Evolutionary conservation across 2,888 invertebrate species (phyloP), one percentile per base, ranked within the genome.

Genomic region (Epistrophe eligans): DNA sequence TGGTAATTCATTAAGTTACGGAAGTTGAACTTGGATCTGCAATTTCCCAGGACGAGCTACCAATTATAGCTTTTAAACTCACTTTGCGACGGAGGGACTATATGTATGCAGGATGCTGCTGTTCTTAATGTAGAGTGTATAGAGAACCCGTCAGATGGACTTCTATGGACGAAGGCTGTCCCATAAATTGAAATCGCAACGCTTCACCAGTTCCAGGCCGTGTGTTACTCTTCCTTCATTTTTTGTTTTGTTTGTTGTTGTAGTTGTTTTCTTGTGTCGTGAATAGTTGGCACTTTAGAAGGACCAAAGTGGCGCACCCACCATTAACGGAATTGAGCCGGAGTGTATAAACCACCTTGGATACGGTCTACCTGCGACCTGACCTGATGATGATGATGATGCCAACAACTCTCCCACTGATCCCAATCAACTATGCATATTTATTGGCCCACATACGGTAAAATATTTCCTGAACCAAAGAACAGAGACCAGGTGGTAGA

Each of bases 21-120:
- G 92, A 93, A 93, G 93, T 93, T 92, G 91, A 92, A 92, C 92
- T 93, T 92, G 92, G 92, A 92, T 92, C 92, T 91, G 92, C 92
- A 93, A 93, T 93, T 93, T 93, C 92, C 92, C 92, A 92, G 92
- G 92, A 92, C 91, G 92, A 92, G 89, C 88, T 84, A 89, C 88
- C 89, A 89, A 89, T 89, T 89, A 89, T 88, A 88, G 88, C 89
- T 89, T 89, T 89, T 89, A 89, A 89, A 89, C 88, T 89, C 89
- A 89, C 89, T 89, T 89, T 88, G 77, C 77, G 17, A 66, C 64
- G 48, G 11, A 57, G 19, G 64, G 71, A 66, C 66, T 10, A 24
- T 24, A 24, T 24, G 3, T 24, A 24, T 24, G 43, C 19, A 1
- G 52, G 7, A 52, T 52, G 13, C 55, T 55, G 24, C 6, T 50